phyloP scores from a whole-genome alignment of 1,140 invertebrate genomes.

The Sycobia sp. region DNA sequence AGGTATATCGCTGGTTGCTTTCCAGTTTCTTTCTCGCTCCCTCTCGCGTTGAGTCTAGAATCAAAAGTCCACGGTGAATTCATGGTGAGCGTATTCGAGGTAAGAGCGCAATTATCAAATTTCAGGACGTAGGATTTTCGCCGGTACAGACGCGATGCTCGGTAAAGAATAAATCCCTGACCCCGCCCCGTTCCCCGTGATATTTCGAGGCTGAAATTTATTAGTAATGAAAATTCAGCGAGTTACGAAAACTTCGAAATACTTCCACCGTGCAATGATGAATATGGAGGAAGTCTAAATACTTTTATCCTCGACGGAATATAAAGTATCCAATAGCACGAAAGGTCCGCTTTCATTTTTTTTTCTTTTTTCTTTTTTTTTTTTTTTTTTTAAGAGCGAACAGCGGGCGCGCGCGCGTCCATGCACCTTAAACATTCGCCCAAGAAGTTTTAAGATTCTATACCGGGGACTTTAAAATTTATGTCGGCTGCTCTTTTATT shows the following conservation, averaged over 20 bases:
- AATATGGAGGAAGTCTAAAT: conserved; percentile 28
- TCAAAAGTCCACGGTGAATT: too few species aligned
- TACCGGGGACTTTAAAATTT: conserved; percentile 24
- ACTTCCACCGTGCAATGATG: conserved; percentile 7
- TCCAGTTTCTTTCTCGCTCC: too few species aligned
- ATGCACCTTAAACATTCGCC: conserved; percentile 4
- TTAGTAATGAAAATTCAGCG: conserved; percentile 15
- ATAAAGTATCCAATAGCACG: conserved; percentile 21
- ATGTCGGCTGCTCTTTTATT: conserved; percentile 20
- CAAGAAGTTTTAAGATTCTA: conserved; percentile 24
- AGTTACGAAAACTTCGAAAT: conserved; percentile 15
- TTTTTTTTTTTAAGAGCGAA: neutral
- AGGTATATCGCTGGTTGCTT: too few species aligned
- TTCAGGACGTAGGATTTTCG: conserved; percentile 11
- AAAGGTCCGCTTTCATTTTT: neutral
- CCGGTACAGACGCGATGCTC: neutral
- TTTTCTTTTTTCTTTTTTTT: neutral
- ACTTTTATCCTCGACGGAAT: conserved; percentile 20
- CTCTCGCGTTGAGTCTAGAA: too few species aligned
- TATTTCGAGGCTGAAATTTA: conserved; percentile 18
- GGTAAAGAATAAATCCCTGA: conserved; percentile 2
- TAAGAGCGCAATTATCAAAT: conserved; percentile 23
- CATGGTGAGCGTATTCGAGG: too few species aligned
- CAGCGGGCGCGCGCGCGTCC: too few species aligned
- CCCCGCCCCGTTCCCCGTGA: too few species aligned